These are phyloP conservation scores for Hydraecia micacea DNA, from an alignment of 2,888 invertebrate species.

Conservation along the genomic window DNA sequence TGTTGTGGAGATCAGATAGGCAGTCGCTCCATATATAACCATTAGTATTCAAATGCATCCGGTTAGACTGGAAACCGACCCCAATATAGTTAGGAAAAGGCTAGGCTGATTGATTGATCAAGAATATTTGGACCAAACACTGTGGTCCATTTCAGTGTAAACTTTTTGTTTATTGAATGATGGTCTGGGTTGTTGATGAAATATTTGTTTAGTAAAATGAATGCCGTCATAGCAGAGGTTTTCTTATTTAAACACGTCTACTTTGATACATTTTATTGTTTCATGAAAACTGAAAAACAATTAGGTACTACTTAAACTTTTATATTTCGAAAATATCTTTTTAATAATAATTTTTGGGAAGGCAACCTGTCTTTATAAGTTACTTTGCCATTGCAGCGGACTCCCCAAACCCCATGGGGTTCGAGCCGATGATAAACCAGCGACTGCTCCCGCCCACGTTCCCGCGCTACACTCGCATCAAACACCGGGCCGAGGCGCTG, in stretches of 20 bases:
- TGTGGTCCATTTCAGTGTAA: background rate
- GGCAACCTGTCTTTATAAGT: background rate
- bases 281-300: background rate
- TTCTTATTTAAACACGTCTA: background rate
- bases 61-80: too few species aligned
- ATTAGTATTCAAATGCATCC: too few species aligned
- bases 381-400: conserved; percentile 86
- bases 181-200: background rate
- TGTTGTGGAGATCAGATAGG: too few species aligned
- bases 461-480: conserved; percentile 98
- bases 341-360: background rate
- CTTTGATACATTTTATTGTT: background rate
- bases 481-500: conserved; percentile 93
- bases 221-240: too few species aligned
- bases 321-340: background rate
- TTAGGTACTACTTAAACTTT: background rate
- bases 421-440: conserved; percentile 99
- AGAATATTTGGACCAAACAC: background rate
- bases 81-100: too few species aligned
- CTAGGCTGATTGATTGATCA: background rate
- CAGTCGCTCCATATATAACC: too few species aligned
- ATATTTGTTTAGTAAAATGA: background rate
- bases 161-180: background rate
- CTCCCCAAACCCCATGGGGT: conserved; percentile 96
- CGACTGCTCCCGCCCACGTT: conserved; percentile 99